Evolutionary conservation across 1,140 invertebrate genomes (phyloP), one percentile per base, ranked within the genome.

Genomic region (Brachystomella parvula): DNA sequence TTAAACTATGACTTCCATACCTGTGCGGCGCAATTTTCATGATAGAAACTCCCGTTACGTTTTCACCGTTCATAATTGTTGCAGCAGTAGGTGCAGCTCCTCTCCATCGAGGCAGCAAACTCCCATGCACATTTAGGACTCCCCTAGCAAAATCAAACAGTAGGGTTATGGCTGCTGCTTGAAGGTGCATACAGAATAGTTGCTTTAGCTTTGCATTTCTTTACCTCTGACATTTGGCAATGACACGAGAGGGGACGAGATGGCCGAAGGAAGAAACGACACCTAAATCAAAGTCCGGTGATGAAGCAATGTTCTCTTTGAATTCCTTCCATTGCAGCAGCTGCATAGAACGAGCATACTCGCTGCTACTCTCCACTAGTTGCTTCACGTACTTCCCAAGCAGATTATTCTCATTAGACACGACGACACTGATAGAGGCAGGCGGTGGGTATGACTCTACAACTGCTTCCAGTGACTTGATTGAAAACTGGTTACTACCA

Each of bases 391-490:
- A 72, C 56, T 74, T 69, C 1, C 64, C 72, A 12, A 75, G 66
- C n/a, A 61, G 28, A 75, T 92, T 93, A 2, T 92, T 90, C 71
- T 91, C 89, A n/a, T 89, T 89, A 75, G 92, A 93, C 73, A 93
- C 90, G 1, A 92, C 85, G 76, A 94, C 83, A 2, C 89, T 89
- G 19, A 87, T 85, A 75, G 92, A 92, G 49, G 92, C 87, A 73
- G 92, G 91, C 64, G 85, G 84, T 0, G 86, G 89, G 74, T 90
- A 92, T 0, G 86, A 88, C n/a, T 92, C 78, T 74, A 90, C 91
- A 89, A 91, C 92, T 57, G 92, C 87, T 77, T 93, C 89, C 65
- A 90, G 89, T 0, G 90, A 89, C 79, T 92, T 91, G n/a, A 93
- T 89, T 70, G 93, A 93, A 19, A 90, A 92, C 0, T 92, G 89